Evolutionary conservation across 2,888 invertebrate species (phyloP), one percentile per base, ranked within the genome.

Genomic region (Anoplius nigerrimus): DNA sequence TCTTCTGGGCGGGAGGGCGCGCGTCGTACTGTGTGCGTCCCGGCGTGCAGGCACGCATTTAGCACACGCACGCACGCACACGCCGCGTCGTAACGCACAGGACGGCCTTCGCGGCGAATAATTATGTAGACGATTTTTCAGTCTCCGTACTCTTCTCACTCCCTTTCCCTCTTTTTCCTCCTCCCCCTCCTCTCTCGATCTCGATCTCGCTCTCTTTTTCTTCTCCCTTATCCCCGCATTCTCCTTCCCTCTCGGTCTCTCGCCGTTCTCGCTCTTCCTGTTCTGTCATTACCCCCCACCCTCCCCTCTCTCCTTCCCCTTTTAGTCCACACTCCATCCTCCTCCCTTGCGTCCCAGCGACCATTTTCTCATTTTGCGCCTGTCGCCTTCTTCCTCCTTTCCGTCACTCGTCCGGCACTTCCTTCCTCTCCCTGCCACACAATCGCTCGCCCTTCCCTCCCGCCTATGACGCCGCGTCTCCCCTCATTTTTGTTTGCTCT

Each of bases 61-160:
- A 42, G 58, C 34, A 51, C 43, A 57, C 63, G 54, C 63, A 48
- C 62, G 54, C 66, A 61, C 71, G 34, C 71, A 70, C 63, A 69
- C 70, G 60, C 46, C 63, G 18, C 62, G 66, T 71, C 76, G 80
- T 81, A 84, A 84, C 84, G 81, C 84, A 79, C 82, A 82, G 78
- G 81, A 81, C 79, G 86, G 78, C 86, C 86, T 86, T 86, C 85
- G 83, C 78, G 80, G 81, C 79, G 80, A 84, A 86, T 85, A 86
- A 87, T 87, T 84, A 84, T 79, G 82, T 81, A 81, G 79, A 67
- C 78, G 73, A 84, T 82, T 83, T 84, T 85, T 82, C 76, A 78
- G 34, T 21, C 48, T 51, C 43, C n/a, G 21, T 51, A 53, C 13
- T 0, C 16, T 21, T n/a, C 60, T 46, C 34, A 21, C 46, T 21